Evolutionary conservation across 2,113 vertebrate species (phyloP).

Genomic region (Erpornis zantholeuca): DNA sequence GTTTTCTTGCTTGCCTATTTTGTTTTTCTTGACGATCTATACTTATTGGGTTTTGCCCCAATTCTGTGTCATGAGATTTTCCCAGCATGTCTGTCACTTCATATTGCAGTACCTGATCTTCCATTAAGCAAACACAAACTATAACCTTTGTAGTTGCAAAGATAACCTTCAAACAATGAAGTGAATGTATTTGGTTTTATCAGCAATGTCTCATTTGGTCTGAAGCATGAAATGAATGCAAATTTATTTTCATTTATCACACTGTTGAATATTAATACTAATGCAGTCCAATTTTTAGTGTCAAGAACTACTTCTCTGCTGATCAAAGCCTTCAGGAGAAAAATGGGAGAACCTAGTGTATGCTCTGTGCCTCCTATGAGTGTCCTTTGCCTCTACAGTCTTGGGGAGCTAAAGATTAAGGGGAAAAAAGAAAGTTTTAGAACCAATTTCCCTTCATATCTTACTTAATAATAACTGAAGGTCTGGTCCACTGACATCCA

Average conservation of each 20-base stretch:
- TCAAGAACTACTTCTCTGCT: not conserved
- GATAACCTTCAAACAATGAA: slow-evolving; percentile 38
- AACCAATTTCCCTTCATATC: not conserved
- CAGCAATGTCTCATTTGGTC: slow-evolving; percentile 3
- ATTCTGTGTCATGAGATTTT: not conserved
- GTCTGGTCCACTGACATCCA: not conserved
- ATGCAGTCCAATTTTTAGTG: not conserved
- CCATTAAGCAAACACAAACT: not conserved
- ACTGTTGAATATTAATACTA: slow-evolving; percentile 31
- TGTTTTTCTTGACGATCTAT: not conserved
- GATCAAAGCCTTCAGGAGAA: not conserved
- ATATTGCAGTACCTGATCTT: not conserved
- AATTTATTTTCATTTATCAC: slow-evolving; percentile 11
- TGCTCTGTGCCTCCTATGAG: not conserved
- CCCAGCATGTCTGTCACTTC: not conserved
- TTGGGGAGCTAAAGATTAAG: not conserved
- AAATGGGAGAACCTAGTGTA: not conserved
- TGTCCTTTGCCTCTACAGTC: not conserved
- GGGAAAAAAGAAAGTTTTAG: not conserved
- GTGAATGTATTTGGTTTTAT: slow-evolving; percentile 6
- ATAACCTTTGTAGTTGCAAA: slow-evolving; percentile 25
- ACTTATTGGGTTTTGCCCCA: not conserved
- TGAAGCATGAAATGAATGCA: not conserved
- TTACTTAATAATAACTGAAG: not conserved
- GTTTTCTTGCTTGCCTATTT: not conserved